A percentile compares a stretch with the other conserved stretches of the same genome.
phyloP scores from a whole-genome alignment of 2,888 invertebrate genomes.

The Caenorhabditis doughertyi region DNA sequence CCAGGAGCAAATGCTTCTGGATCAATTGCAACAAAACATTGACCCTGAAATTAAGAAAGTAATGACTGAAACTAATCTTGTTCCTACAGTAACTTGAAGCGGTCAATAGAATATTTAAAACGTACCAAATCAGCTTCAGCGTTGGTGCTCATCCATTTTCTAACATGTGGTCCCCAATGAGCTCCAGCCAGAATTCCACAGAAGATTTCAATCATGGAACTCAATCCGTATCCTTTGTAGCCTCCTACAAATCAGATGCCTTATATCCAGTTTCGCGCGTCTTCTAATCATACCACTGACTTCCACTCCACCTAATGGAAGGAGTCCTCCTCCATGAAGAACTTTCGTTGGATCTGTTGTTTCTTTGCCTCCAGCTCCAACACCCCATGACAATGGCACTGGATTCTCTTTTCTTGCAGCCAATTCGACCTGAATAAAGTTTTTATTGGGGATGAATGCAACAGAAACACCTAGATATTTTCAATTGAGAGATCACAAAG shows the following conservation, averaged over 20 bases:
- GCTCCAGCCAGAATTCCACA: conserved; percentile 89
- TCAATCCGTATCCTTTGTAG: conserved; percentile 93
- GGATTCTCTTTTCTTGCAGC: conserved; percentile 88
- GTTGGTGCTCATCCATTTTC: conserved; percentile 88
- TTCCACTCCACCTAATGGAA: conserved; percentile 85
- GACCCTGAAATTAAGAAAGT: conserved; percentile 69
- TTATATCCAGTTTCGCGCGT: conserved; percentile 17
- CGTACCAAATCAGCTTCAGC: conserved; percentile 85
- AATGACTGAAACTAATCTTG: not conserved
- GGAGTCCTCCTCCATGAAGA: conserved; percentile 83
- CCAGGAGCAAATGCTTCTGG: conserved; percentile 80
- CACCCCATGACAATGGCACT: conserved; percentile 93
- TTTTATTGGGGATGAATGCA: conserved; percentile 1
- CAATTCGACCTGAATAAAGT: conserved; percentile 88
- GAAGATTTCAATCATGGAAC: conserved; percentile 91
- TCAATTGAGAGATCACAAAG: conserved; percentile 12
- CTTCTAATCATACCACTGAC: conserved; percentile 81
- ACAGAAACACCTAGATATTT: conserved; percentile 44
- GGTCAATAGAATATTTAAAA: not conserved
- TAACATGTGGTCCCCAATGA: conserved; percentile 89
- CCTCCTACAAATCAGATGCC: conserved; percentile 84
- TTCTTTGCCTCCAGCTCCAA: conserved; percentile 85
- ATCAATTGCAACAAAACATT: conserved; percentile 80
- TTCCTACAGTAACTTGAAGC: too few species aligned
- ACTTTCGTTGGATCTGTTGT: conserved; percentile 83